Evolutionary conservation across 2,113 vertebrate genomes (phyloP).

Genomic region (Microtus richardsoni): DNA sequence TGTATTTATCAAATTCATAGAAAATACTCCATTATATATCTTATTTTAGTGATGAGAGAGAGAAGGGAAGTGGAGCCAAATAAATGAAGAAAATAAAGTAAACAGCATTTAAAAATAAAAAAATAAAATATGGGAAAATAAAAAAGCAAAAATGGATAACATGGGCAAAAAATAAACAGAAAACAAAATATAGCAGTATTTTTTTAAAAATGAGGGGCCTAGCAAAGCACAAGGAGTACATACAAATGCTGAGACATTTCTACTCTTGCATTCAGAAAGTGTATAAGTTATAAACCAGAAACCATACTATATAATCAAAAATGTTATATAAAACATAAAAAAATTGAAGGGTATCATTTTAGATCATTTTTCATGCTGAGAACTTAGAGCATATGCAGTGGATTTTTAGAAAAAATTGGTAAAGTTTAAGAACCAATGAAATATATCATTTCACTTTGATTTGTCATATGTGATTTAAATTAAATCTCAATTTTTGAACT

Average conservation of each 20-base stretch:
- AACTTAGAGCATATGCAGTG: not conserved
- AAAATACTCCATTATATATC: too few species aligned
- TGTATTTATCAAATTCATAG: too few species aligned
- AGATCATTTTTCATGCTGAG: not conserved
- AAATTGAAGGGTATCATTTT: not conserved
- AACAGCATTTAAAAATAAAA: not conserved
- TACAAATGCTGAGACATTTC: not conserved
- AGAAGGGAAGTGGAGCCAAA: not conserved
- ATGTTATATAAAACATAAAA: not conserved
- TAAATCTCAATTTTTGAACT: not conserved
- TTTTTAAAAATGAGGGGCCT: not conserved
- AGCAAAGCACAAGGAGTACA: not conserved
- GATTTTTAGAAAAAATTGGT: not conserved
- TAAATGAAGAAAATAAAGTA: not conserved
- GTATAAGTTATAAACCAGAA: not conserved
- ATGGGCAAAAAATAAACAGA: not conserved
- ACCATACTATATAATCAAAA: not conserved
- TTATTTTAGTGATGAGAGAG: not conserved
- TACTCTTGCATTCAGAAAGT: not conserved
- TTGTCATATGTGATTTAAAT: not conserved
- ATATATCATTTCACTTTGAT: not conserved
- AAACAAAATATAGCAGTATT: not conserved
- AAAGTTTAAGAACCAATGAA: not conserved
- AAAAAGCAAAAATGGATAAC: not conserved
- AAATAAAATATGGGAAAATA: not conserved